Evolutionary conservation across 2,797 vertebrate genomes (phyloP).

Genomic region (Chiroxiphia lanceolata): DNA sequence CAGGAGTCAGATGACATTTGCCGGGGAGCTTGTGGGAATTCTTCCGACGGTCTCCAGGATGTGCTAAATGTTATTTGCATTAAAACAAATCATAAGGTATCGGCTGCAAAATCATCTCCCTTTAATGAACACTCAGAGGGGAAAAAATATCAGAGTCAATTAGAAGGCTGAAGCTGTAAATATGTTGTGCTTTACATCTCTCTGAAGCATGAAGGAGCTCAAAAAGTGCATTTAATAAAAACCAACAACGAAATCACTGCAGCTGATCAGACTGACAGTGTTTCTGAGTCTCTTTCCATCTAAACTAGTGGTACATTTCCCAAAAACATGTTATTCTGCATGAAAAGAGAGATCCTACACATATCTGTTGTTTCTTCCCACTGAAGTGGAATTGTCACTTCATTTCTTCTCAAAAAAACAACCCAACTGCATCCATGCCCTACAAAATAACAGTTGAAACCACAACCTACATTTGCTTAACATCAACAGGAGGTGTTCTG

Average conservation of each 20-base stretch:
- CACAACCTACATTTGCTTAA: neutral
- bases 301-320: too few relatives aligned
- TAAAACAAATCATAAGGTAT: conserved; percentile 47
- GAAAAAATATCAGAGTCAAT: conserved; percentile 17
- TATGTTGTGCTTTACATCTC: neutral
- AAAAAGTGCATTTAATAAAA: neutral
- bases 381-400: neutral
- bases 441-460: neutral
- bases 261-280: neutral
- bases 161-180: neutral
- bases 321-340: neutral
- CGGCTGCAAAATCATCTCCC: conserved; percentile 33
- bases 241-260: neutral
- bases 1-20: conserved; percentile 64
- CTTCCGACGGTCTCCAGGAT: conserved; percentile 55
- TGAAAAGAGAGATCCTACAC: neutral
- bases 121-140: conserved; percentile 36
- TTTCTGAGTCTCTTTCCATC: neutral
- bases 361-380: neutral
- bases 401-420: neutral
- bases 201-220: neutral
- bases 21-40: conserved; percentile 58
- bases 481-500: neutral
- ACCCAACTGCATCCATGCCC: neutral
- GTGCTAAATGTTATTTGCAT: conserved; percentile 54